phyloP scores from a whole-genome alignment of 2,797 vertebrate genomes.

The Acridotheres tristis region DNA sequence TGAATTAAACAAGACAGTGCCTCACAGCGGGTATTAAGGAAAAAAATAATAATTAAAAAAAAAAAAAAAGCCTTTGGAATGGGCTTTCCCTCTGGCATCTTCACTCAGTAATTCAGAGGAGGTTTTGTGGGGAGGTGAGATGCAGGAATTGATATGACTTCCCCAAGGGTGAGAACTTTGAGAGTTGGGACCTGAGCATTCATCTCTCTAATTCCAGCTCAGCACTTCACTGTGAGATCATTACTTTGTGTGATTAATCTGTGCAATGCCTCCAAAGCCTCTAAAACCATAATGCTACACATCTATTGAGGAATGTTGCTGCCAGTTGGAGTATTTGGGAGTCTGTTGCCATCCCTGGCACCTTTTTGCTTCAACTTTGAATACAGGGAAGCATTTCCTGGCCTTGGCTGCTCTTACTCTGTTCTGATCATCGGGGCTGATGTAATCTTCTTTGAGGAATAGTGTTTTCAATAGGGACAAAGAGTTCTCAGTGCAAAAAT shows the following conservation, averaged over 20 bases:
- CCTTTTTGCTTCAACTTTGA: neutral
- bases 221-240: neutral
- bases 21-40: neutral
- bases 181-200: neutral
- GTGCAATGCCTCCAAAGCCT: neutral
- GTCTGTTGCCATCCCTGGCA: neutral
- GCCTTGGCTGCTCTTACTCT: neutral
- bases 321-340: neutral
- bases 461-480: neutral
- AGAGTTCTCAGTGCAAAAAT: neutral
- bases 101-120: neutral
- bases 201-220: conserved; percentile 34
- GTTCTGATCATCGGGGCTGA: neutral
- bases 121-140: neutral
- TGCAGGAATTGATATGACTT: neutral
- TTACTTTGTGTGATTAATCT: conserved; percentile 19
- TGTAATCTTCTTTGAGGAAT: neutral
- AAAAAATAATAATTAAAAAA: neutral
- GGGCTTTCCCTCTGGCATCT: conserved; percentile 19
- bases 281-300: neutral
- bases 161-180: conserved; percentile 20
- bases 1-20: conserved; percentile 9
- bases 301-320: neutral
- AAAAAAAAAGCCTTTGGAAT: neutral
- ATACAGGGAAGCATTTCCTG: neutral